Base-by-base conservation (phyloP, 2,888 invertebrate genomes). In the Drosophila phalerata region DNA sequence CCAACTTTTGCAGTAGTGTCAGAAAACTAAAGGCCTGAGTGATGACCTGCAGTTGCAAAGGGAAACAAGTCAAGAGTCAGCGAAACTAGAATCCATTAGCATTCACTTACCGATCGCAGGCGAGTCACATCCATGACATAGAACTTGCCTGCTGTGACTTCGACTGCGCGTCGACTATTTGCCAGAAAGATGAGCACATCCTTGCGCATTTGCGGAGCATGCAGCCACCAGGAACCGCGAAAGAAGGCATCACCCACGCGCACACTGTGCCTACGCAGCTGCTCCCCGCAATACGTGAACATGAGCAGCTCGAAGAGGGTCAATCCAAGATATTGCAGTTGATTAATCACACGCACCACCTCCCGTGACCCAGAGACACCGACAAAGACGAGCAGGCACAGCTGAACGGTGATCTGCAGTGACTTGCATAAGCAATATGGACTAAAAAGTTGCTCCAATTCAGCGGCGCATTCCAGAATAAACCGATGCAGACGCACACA, bases 341-440 rank as follows among this genome's bases (percentile, higher is more conserved):
- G 80, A 64, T 91, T 92, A 10, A 91, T 75, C 1, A 85, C 84
- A 6, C 89, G 86, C 32, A 90, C 47, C 9, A 79, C 45, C 9
- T 88, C 85, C 0, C 72, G 77, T 0, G 80, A 71, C 0, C 90
- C 81, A 51, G 88, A 88, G 2, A 92, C 92, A 9, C 89, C 89
- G 9, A 91, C 89, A 53, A 92, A 93, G 22, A 88, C 89, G 15
- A 92, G 72, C 57, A 93, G 78, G 48, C 93, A 93, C 11, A 92
- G 74, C 58, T 93, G 90, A 3, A 92, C 51, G 5, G 92, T 92
- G 37, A 92, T 90, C 80, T 92, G 91, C 13, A 92, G 42, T 11
- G 92, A 91, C 71, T 93, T 93, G 5, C 92, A 37, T 8, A 93
- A 61, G 11, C 92, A 90, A 40, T 91, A 91, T 0, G 92, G 91